Evolutionary conservation across 2,888 invertebrate genomes (phyloP).

Genomic region (Willowsia nigromaculata): DNA sequence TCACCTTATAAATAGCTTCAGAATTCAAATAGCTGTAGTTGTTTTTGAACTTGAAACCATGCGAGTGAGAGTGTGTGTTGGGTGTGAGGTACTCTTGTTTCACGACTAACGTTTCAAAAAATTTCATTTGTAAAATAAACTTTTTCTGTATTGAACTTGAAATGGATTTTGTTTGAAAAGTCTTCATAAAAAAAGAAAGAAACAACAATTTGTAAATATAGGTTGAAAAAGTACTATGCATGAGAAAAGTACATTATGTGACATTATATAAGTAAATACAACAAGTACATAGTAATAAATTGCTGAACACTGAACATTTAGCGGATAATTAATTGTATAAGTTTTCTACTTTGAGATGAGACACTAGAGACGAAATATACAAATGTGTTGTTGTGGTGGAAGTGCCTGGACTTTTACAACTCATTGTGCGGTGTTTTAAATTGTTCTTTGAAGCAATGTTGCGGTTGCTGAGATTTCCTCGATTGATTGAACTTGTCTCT

Average conservation of each 20-base stretch:
- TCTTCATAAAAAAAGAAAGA: no score
- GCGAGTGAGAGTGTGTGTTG: neutral
- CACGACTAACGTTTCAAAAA: neutral
- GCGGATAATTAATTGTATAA: neutral
- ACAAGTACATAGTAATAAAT: neutral
- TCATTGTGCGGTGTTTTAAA: conserved; percentile 13
- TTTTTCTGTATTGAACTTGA: neutral
- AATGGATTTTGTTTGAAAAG: neutral
- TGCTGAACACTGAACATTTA: conserved; percentile 25
- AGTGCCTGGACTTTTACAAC: neutral
- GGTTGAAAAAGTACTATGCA: neutral
- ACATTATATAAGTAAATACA: neutral
- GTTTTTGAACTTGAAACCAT: conserved; percentile 59
- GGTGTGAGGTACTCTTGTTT: conserved; percentile 2
- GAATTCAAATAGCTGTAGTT: conserved; percentile 44
- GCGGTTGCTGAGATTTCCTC: conserved; percentile 37
- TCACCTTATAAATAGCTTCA: conserved; percentile 53
- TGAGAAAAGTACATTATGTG: neutral
- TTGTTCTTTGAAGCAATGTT: conserved; percentile 14
- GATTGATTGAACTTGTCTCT: conserved; percentile 31
- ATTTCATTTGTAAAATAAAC: no score
- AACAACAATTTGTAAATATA: no score
- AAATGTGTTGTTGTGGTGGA: conserved; percentile 2
- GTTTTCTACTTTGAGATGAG: neutral
- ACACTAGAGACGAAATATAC: neutral